A percentile compares a stretch with the other conserved stretches of the same genome.
Evolutionary conservation across 2,113 vertebrate species (phyloP).

Genomic region (Neolamprologus longior): DNA sequence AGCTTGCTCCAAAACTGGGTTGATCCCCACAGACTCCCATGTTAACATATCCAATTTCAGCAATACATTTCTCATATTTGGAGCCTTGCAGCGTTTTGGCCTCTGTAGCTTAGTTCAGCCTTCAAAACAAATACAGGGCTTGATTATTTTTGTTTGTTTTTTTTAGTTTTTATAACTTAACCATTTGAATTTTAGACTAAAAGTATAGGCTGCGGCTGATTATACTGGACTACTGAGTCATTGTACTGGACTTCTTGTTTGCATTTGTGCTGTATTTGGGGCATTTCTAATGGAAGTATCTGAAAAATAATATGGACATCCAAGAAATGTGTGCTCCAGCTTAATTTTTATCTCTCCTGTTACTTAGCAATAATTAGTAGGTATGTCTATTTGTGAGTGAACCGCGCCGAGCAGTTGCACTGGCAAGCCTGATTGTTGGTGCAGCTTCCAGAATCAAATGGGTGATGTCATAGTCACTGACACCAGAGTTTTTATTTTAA

Average conservation of each 20-base stretch:
- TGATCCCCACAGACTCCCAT: not conserved
- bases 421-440: not conserved
- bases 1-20: not conserved
- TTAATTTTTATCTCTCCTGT: not conserved
- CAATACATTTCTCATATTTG: not conserved
- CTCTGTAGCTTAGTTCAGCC: not conserved
- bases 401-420: rapidly evolving
- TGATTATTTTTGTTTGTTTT: not conserved
- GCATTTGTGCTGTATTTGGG: not conserved
- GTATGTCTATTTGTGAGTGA: not conserved
- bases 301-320: not conserved
- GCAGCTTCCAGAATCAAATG: not conserved
- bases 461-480: not conserved
- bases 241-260: not conserved
- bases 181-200: not conserved
- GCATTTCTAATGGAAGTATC: not conserved
- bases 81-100: not conserved
- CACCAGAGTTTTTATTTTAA: not conserved
- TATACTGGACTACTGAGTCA: not conserved
- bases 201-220: not conserved
- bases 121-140: not conserved
- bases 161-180: not conserved
- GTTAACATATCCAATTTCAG: not conserved
- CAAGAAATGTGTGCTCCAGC: not conserved
- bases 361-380: not conserved